phyloP scores from a whole-genome alignment of 2,113 vertebrate species.

The Aspiorhynchus laticeps region DNA sequence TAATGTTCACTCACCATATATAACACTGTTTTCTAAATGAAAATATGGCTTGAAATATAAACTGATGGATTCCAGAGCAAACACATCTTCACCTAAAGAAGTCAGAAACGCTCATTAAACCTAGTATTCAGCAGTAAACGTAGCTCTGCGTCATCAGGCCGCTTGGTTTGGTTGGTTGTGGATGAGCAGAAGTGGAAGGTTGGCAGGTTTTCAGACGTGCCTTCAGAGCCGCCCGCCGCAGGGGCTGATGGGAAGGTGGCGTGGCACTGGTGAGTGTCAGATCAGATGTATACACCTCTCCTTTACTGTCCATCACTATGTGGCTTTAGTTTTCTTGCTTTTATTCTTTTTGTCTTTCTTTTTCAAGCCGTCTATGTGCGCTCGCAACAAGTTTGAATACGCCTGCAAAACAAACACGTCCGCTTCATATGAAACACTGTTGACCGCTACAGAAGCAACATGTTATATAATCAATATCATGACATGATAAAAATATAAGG shows the following conservation, averaged over 20 bases:
- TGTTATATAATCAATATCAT: neutral
- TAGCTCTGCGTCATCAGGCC: neutral
- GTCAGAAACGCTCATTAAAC: neutral
- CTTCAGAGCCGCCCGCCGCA: neutral
- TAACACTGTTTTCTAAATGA: neutral
- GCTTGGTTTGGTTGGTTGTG: no score
- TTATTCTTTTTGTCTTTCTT: constrained; percentile 99
- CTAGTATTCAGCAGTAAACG: neutral
- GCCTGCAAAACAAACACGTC: constrained; percentile 74
- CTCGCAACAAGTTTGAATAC: constrained; percentile 94
- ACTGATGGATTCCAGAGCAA: neutral
- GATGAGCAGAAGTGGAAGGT: neutral
- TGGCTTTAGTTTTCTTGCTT: constrained; percentile 96
- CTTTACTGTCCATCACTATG: constrained; percentile 78
- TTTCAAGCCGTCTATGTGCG: constrained; percentile 98
- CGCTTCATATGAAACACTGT: no score
- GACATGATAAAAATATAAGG: neutral
- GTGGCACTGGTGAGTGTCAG: constrained; percentile 29
- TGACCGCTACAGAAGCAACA: neutral
- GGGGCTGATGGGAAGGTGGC: constrained; percentile 16
- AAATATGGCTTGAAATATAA: neutral
- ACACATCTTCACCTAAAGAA: neutral
- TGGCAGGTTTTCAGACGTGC: no score
- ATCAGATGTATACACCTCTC: neutral
- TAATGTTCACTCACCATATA: neutral